Evolutionary conservation across 2,797 vertebrate species (phyloP), one percentile per base, ranked within the genome.

Genomic region (Telmatherina bonti): DNA sequence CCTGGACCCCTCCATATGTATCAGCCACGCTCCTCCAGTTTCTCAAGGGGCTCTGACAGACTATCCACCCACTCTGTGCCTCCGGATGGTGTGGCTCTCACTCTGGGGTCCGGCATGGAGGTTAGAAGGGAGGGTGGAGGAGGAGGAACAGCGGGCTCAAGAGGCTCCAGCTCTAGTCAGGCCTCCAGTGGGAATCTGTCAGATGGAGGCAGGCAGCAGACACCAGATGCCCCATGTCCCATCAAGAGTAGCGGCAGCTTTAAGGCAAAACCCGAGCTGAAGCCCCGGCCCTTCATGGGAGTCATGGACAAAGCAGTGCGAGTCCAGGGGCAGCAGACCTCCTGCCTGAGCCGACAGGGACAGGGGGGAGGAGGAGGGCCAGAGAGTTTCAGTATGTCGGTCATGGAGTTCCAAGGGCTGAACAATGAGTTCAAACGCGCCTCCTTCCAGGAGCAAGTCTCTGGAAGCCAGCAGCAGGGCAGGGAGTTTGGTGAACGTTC

Each of bases 271-370:
- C 84, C 90, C 0, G 98, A 99, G 63, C 92, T 96, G 47, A 96
- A 97, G 69, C 95, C 96, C 0, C 96, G 98, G 51, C 98, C 98
- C 0, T 99, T 99, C 53, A 99, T 99, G 98, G 98, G 98, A 7
- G 94, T 99, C 81, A 99, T 89, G 92, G 98, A 99, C 89, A 99
- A 99, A 93, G 94, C 97, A 0, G 97, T 96, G 0, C 88, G 98
- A 71, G 96, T 96, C 65, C 96, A 97, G 67, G 96, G 96, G 87
- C 93, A 92, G 87, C 94, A 90, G 84, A 81, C 81, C 60, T 78
- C 91, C 4, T 78, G 85, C 54, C 93, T 95, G 35, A 76, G 90
- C 33, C 95, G 95, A 22, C 95, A 93, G 74, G 82, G 94, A 5
- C 94, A 92, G 58, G 82, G 82, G 61, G 86, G 91, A 62, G 86